Evolutionary conservation across 2,113 vertebrate species (phyloP).

Genomic region (Dolichotis patagonum): DNA sequence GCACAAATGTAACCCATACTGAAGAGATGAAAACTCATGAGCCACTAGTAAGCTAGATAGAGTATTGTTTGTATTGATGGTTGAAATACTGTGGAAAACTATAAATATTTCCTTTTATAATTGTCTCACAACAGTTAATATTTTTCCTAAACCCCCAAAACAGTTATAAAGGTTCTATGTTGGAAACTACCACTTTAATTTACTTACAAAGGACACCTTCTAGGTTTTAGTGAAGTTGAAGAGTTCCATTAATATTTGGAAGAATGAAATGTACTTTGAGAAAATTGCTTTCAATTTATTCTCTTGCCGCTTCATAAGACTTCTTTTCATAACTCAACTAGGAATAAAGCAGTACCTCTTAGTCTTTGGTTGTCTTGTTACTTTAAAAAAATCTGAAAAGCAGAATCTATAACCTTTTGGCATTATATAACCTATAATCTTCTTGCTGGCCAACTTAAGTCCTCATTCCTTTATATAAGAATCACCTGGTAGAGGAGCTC

Average conservation of each 20-base stretch:
- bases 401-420: background rate
- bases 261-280: background rate
- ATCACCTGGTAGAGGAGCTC: background rate
- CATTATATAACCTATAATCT: background rate
- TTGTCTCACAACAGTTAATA: background rate
- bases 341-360: background rate
- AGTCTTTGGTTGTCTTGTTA: background rate
- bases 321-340: background rate
- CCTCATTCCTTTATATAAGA: background rate
- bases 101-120: conserved; percentile 3
- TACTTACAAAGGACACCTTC: conserved; percentile 6
- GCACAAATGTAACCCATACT: conserved; percentile 2
- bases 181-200: conserved; percentile 57
- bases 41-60: background rate
- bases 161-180: background rate
- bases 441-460: background rate
- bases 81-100: background rate
- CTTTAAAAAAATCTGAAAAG: background rate
- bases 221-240: background rate
- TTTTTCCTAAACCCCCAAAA: background rate
- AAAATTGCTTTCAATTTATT: conserved; percentile 7
- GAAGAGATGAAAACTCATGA: conserved; percentile 43
- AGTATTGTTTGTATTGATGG: background rate
- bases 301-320: background rate
- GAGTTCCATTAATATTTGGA: background rate